Evolutionary conservation across 2,113 vertebrate genomes (phyloP).

Genomic region (Xiphorhynchus elegans): DNA sequence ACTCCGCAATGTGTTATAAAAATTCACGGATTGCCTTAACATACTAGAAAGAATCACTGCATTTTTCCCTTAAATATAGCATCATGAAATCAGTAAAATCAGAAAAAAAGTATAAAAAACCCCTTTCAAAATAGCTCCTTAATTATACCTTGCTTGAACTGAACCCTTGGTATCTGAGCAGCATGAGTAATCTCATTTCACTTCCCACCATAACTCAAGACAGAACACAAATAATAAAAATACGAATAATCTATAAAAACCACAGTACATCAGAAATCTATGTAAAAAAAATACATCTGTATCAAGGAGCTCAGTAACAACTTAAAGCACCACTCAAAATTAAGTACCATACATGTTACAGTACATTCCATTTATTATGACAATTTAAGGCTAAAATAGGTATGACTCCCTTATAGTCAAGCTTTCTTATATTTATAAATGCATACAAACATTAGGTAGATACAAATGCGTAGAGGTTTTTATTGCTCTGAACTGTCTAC

Average conservation of each 20-base stretch:
- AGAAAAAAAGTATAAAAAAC: background rate
- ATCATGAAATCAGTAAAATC: background rate
- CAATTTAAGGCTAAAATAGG: conserved; percentile 69
- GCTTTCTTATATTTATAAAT: conserved; percentile 58
- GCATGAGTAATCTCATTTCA: background rate
- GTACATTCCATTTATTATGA: conserved; percentile 67
- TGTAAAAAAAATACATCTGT: background rate
- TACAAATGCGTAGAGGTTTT: background rate
- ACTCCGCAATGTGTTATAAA: background rate
- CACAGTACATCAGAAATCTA: conserved; percentile 44
- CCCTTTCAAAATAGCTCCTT: background rate
- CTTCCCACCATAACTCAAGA: background rate
- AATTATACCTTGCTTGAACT: conserved; percentile 3
- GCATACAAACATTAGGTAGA: conserved; percentile 56
- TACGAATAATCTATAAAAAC: conserved; percentile 43
- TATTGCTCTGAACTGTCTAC: conserved; percentile 64
- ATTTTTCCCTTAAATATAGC: conserved; percentile 5
- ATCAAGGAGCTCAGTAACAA: conserved; percentile 55
- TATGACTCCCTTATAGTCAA: conserved; percentile 49
- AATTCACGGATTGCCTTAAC: background rate
- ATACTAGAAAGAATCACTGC: conserved; percentile 1
- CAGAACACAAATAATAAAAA: conserved; percentile 12
- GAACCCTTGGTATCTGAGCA: background rate
- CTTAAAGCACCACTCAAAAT: conserved; percentile 65
- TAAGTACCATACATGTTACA: conserved; percentile 63